phyloP scores from a whole-genome alignment of 2,113 vertebrate species.

The Microtus richardsoni region DNA sequence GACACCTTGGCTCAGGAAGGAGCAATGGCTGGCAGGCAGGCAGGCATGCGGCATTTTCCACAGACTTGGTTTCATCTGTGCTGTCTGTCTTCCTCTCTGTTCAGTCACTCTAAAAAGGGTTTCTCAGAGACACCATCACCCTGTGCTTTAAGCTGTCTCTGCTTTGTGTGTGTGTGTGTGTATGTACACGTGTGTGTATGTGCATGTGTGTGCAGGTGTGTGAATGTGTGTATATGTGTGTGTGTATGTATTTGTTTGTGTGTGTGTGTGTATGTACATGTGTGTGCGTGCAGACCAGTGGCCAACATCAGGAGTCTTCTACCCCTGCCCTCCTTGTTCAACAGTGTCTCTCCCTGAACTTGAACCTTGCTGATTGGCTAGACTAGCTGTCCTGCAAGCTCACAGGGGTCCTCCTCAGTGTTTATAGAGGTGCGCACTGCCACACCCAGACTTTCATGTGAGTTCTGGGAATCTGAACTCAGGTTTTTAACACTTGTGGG shows the following conservation, averaged over 20 bases:
- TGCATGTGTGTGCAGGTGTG: too few relatives aligned
- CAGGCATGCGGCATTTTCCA: rapidly evolving
- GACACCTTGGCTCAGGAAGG: not conserved
- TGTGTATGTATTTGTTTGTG: rapidly evolving
- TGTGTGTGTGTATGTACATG: rapidly evolving
- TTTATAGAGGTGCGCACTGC: not conserved
- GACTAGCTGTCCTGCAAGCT: too few relatives aligned
- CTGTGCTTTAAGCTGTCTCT: not conserved
- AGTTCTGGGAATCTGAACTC: not conserved
- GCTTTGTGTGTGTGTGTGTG: not conserved
- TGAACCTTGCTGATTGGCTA: not conserved
- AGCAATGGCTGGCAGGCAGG: not conserved
- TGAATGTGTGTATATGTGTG: not conserved
- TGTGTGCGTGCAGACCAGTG: not conserved
- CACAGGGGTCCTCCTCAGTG: not conserved
- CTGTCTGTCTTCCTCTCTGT: not conserved
- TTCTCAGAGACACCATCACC: not conserved
- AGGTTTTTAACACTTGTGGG: not conserved
- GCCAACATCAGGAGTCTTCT: not conserved
- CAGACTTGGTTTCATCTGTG: not conserved
- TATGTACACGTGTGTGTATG: too few relatives aligned
- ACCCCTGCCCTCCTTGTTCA: not conserved
- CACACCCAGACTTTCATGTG: not conserved
- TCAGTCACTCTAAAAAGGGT: not conserved
- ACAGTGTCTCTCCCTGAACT: not conserved